Evolutionary conservation across 2,113 vertebrate species (phyloP).

Genomic region (Mobula hypostoma): DNA sequence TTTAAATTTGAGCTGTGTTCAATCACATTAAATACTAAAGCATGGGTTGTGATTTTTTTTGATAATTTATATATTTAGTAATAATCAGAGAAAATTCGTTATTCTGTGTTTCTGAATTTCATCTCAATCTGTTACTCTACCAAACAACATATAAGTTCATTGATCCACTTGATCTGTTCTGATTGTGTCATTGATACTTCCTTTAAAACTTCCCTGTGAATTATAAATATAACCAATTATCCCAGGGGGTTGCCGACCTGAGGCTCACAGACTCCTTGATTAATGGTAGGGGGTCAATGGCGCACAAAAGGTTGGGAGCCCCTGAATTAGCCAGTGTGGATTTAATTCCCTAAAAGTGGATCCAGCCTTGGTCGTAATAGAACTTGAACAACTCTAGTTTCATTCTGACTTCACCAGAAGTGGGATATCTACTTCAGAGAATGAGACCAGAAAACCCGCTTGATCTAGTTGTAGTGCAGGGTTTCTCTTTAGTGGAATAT

Average conservation of each 20-base stretch:
- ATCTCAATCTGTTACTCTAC: neutral
- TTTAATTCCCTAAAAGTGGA: neutral
- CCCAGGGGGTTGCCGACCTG: no score
- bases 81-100: neutral
- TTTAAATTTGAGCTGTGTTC: slow-evolving; percentile 14
- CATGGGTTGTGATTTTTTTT: slow-evolving; percentile 19
- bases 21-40: slow-evolving; percentile 27
- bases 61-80: slow-evolving; percentile 19
- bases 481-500: neutral
- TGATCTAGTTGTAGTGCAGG: neutral
- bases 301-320: no score
- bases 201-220: neutral
- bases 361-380: no score
- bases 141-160: neutral
- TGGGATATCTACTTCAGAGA: neutral
- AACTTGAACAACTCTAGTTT: neutral
- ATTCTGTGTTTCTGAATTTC: neutral
- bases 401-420: neutral
- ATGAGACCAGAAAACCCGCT: neutral
- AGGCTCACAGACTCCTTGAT: no score
- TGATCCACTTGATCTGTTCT: neutral
- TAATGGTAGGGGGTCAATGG: no score
- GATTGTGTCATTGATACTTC: neutral
- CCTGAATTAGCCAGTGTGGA: neutral
- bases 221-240: neutral